phyloP scores from a whole-genome alignment of 2,113 vertebrate species.

The Oreochromis spilurus region DNA sequence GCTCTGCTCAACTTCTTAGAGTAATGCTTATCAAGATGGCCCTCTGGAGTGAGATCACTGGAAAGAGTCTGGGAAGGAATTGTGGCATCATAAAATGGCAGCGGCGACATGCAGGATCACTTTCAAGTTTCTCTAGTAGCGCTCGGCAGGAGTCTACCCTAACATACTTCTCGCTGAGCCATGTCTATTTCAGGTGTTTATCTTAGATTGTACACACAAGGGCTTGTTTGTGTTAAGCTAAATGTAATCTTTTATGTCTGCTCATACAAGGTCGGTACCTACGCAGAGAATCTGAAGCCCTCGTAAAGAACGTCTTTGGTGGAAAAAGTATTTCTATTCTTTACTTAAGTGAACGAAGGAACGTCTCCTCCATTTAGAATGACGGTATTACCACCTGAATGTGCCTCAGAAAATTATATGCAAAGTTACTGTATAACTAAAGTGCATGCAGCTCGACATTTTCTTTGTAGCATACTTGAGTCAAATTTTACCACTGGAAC shows the following conservation, averaged over 20 bases:
- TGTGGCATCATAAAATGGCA: slow-evolving; percentile 10
- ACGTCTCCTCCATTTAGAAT: background rate
- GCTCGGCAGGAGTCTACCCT: slow-evolving; percentile 4
- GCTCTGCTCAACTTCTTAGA: slow-evolving; percentile 15
- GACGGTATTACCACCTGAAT: background rate
- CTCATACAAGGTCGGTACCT: background rate
- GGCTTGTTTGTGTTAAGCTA: background rate
- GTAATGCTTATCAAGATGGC: slow-evolving; percentile 23
- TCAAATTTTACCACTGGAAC: background rate
- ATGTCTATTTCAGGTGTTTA: background rate
- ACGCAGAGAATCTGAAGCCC: background rate
- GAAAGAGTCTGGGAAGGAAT: slow-evolving; percentile 25
- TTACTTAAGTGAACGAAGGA: background rate
- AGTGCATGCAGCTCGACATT: background rate
- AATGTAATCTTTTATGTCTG: slow-evolving; percentile 6
- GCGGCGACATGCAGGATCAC: slow-evolving; percentile 13
- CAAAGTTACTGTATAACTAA: background rate
- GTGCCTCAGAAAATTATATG: background rate
- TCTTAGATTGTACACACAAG: background rate
- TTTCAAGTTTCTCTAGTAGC: slow-evolving; percentile 28
- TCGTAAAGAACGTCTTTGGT: background rate
- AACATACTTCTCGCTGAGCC: slow-evolving; percentile 7
- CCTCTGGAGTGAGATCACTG: slow-evolving; percentile 28
- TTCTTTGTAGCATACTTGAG: background rate
- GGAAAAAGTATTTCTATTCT: background rate